Conservation (phyloP, 1,140 invertebrate genomes). For the Eumeta japonica region DNA sequence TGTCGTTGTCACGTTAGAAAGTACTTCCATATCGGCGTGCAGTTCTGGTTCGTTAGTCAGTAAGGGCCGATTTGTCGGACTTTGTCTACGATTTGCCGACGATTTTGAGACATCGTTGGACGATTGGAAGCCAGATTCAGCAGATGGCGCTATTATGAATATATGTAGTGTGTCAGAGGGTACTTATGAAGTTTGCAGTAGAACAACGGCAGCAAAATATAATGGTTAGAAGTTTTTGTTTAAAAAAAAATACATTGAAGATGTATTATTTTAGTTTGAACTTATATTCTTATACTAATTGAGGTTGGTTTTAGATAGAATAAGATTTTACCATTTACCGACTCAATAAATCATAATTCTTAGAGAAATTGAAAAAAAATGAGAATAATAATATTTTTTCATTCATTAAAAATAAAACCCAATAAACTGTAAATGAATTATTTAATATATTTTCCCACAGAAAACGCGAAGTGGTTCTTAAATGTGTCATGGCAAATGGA, state of each 20-base stretch:
- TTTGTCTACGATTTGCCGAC: slow-evolving; percentile 92
- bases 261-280: too few relatives aligned
- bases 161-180: slow-evolving; percentile 96
- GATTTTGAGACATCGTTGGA: slow-evolving; percentile 95
- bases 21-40: slow-evolving; percentile 89
- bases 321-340: too few relatives aligned
- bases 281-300: too few relatives aligned
- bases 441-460: slow-evolving; percentile 34
- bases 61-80: slow-evolving; percentile 77
- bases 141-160: slow-evolving; percentile 85
- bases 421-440: background rate
- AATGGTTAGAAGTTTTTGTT: slow-evolving; percentile 51
- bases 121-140: slow-evolving; percentile 93
- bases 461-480: slow-evolving; percentile 97
- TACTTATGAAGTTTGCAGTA: slow-evolving; percentile 94
- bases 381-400: too few relatives aligned
- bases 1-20: slow-evolving; percentile 91
- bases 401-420: too few relatives aligned
- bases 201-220: slow-evolving; percentile 80
- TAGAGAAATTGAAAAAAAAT: too few relatives aligned
- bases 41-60: slow-evolving; percentile 79
- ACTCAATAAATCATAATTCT: too few relatives aligned
- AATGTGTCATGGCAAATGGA: slow-evolving; percentile 99
- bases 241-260: slow-evolving; percentile 4
- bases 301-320: too few relatives aligned